Base-by-base conservation (phyloP, 2,888 invertebrate genomes). In the Callosobruchus maculatus region DNA sequence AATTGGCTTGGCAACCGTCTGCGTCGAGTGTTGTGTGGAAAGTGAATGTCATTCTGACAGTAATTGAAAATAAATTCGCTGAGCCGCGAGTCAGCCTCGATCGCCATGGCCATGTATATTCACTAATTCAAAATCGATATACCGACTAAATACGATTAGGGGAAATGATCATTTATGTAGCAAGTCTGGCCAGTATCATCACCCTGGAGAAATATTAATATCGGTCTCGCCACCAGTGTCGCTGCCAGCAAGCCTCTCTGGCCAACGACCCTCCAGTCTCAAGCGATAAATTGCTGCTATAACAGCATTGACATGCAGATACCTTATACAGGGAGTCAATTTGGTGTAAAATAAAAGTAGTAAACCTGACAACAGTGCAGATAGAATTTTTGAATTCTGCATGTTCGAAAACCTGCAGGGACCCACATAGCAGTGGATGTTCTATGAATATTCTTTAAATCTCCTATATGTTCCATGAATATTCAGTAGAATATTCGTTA, bases 101-200 rank as follows among this genome's bases (percentile, higher is more conserved):
- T 31, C 31, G 13, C 7, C 49, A 21, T 21, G 71, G n/a, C 30
- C 71, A 69, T 75, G 74, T 76, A 70, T 72, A 71, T 73, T 30
- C 75, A 67, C 75, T 76, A 77, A 77, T 77, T 77, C 73, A 74
- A 76, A 77, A 77, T 76, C 76, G 74, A 77, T 77, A 75, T 7
- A 13, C 70, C 21, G 73, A 76, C 74, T 77, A 77, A 76, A 76
- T 76, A 74, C 76, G 77, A 76, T 75, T 76, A 77, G 72, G 49
- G 71, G 71, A 77, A 76, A 76, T 75, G 76, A 77, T 77, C 75
- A 73, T 76, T 77, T 76, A 74, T 75, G 73, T 49, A 72, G 71
- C 72, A 68, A 67, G 70, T 49, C 70, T 49, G 73, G 73, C 73
- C 68, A 73, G 49, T 76, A 71, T 72, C 72, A 71, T 71, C 74